A percentile compares a stretch with the other conserved stretches of the same genome.
phyloP scores from a whole-genome alignment of 2,113 vertebrate species.

The Stictonetta naevosa region DNA sequence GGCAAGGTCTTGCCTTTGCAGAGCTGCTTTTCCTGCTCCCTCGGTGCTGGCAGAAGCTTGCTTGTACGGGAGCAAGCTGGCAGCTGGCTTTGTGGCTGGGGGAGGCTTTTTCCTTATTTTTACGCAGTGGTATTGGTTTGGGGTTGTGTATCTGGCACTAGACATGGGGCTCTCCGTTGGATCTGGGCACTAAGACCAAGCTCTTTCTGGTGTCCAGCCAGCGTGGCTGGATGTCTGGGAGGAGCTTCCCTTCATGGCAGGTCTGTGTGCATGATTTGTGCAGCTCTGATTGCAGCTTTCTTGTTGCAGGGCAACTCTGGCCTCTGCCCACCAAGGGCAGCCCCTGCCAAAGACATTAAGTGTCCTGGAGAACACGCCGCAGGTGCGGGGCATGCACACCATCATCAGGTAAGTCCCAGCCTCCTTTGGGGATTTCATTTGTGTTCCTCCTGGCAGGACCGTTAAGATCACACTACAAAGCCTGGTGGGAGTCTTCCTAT shows the following conservation, averaged over 20 bases:
- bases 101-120: accelerated
- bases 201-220: accelerated
- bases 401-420: constrained; percentile 85
- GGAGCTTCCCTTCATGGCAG: not conserved
- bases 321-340: constrained; percentile 90
- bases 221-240: accelerated
- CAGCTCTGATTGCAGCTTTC: not conserved
- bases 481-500: not conserved
- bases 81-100: accelerated
- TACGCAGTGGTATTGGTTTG: not conserved
- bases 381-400: constrained; percentile 93
- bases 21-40: not conserved
- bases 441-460: not conserved
- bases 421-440: not conserved
- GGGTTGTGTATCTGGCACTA: not conserved
- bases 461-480: accelerated
- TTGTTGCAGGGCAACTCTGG: constrained; percentile 84
- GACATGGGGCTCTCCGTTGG: not conserved
- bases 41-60: not conserved
- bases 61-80: not conserved
- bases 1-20: not conserved
- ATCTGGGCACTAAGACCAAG: accelerated
- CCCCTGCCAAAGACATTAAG: constrained; percentile 87
- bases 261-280: accelerated
- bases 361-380: constrained; percentile 86